phyloP scores from a whole-genome alignment of 2,888 invertebrate species.

The Scaptomyza caliginosa region DNA sequence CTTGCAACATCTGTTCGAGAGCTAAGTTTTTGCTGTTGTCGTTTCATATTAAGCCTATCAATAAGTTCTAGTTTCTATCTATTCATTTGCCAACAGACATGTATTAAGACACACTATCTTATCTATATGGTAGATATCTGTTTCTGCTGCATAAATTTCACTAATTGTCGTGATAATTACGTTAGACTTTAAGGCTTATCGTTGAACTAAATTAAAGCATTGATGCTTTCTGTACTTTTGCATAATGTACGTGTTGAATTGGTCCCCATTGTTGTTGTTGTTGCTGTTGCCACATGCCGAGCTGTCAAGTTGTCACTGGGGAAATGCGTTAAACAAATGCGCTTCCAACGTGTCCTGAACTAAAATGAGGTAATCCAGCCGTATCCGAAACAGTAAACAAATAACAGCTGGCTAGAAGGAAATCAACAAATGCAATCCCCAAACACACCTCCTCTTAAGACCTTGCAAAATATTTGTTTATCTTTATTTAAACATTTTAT shows the following conservation, averaged over 20 bases:
- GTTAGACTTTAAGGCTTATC: not conserved
- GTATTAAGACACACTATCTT: not conserved
- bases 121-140: not conserved
- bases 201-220: not conserved
- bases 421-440: not conserved
- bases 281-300: constrained; percentile 25
- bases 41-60: not conserved
- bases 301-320: constrained; percentile 33
- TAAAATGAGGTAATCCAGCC: not conserved
- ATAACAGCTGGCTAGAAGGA: not conserved
- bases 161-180: constrained; percentile 4
- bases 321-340: constrained; percentile 27
- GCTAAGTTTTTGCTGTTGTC: not conserved
- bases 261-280: not conserved
- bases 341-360: constrained; percentile 17
- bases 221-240: not conserved
- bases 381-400: not conserved
- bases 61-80: not conserved
- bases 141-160: not conserved
- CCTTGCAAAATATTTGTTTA: not conserved
- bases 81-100: too few relatives aligned
- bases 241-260: constrained; percentile 1
- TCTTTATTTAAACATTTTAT: not conserved
- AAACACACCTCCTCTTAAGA: too few relatives aligned
- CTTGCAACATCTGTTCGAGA: constrained; percentile 42